Evolutionary conservation across 2,113 vertebrate genomes (phyloP), one percentile per base, ranked within the genome.

Genomic region (Sigmodon hispidus): DNA sequence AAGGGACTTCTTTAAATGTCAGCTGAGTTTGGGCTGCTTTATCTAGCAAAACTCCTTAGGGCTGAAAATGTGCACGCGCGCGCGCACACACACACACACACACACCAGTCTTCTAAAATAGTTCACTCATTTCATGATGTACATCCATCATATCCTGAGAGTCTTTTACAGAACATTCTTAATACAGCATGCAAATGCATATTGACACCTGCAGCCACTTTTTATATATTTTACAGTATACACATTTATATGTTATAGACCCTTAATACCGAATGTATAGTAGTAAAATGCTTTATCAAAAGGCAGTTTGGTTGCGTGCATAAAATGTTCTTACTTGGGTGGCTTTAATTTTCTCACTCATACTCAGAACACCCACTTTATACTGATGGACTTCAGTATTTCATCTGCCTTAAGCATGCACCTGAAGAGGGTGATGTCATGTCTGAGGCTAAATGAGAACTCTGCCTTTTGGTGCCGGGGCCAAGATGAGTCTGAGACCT

Each of bases 161-260:
- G 86, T 43, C 83, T 94, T 90, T 90, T 88, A 81, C 63, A 52
- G 90, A 94, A 80, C 87, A 65, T 87, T 92, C 95, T 95, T 93
- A 88, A 96, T 63, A 57, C 76, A 43, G 76, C 63, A 0, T n/a
- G 67, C 22, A 90, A 88, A 90, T 92, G 90, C 90, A 67, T 84
- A 94, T 94, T 93, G 97, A 94, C 96, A 93, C 91, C 91, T 81
- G 85, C 75, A 93, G 97, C 91, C 95, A 77, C 91, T 92, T 96
- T 45, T 96, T 80, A 92, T 90, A 88, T 63, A 83, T 85, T 90
- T 90, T 50, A n/a, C 1, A 73, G 57, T 45, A 88, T 95, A 83
- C 81, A 72, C 95, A 83, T 86, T 95, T 94, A 92, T 94, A 96
- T 94, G 87, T 94, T 90, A 96, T 69, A 86, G 90, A 89, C 70